Evolutionary conservation across 2,888 invertebrate species (phyloP).

Genomic region (Xylota sylvarum): DNA sequence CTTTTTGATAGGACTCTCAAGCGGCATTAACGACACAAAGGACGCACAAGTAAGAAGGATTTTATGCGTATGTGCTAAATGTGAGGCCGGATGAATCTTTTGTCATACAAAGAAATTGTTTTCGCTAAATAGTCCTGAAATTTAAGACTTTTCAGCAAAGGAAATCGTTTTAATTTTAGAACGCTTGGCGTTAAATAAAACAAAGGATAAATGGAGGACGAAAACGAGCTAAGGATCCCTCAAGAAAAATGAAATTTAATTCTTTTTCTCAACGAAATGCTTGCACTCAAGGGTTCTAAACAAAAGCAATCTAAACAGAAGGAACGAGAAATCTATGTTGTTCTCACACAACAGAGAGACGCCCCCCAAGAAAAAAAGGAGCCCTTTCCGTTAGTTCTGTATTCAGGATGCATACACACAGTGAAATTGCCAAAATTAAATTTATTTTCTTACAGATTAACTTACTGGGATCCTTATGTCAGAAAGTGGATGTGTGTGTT

Average conservation of each 20-base stretch:
- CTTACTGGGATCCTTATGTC: constrained; percentile 29
- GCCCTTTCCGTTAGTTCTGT: constrained; percentile 22
- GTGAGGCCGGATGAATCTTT: neutral
- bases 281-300: constrained; percentile 23
- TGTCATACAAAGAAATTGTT: constrained; percentile 29
- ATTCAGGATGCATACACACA: constrained; percentile 44
- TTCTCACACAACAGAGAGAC: neutral
- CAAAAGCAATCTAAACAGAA: constrained; percentile 27
- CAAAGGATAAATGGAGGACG: constrained; percentile 3
- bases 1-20: constrained; percentile 25
- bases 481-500: neutral
- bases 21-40: constrained; percentile 25
- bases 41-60: neutral
- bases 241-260: constrained; percentile 37
- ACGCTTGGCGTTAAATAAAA: constrained; percentile 14
- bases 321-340: neutral
- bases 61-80: constrained; percentile 7
- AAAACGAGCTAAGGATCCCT: neutral
- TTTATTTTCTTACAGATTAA: constrained; percentile 52
- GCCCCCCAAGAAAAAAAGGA: neutral
- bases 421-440: constrained; percentile 56
- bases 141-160: constrained; percentile 14
- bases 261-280: constrained; percentile 19
- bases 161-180: constrained; percentile 32
- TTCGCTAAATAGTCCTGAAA: constrained; percentile 44